Base-by-base conservation (phyloP, 2,797 vertebrate genomes). In the Acanthiza pusilla region DNA sequence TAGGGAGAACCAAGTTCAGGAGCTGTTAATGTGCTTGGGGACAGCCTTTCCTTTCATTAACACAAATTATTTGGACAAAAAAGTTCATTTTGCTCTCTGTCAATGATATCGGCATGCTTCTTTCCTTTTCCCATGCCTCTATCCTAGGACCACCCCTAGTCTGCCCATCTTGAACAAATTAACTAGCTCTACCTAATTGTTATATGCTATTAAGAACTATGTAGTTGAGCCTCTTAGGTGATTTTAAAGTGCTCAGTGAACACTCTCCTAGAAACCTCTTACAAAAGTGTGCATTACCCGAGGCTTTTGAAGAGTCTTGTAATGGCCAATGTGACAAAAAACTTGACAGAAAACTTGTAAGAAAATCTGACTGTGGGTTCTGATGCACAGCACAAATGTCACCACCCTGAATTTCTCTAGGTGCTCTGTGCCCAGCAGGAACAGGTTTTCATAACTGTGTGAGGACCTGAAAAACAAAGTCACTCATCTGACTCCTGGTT, bases 391-490 rank as follows among this genome's bases (percentile, higher is more conserved):
- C 34, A 40, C n/a, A 72, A 71, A 83, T 54, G 50, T 85, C 62
- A 74, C 17, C 47, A 91, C n/a, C 17, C 30, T n/a, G 26, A 48
- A 34, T 68, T 85, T 85, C 68, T 85, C 62, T 29, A 80, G 36
- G 21, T 3, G 2, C 32, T 84, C n/a, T 67, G 63, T 66, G 63
- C 53, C 30, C 53, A 50, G 13, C 30, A 36, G 12, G 3, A 85
- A 50, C 50, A 40, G 19, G 3, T 91, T 79, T 68, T 85, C 26
- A 4, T 78, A 88, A 60, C 55, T 18, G 3, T 48, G 47, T 42
- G 29, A 88, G 34, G 27, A 83, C 17, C 62, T 80, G 45, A 75
- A 94, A 92, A 95, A 83, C 14, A 77, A 47, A 63, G 26, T 48
- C 73, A 75, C 45, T 84, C 76, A 92, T 81, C 18, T 61, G 72